Conservation (phyloP, 2,113 vertebrate species). For the Microtus richardsoni region DNA sequence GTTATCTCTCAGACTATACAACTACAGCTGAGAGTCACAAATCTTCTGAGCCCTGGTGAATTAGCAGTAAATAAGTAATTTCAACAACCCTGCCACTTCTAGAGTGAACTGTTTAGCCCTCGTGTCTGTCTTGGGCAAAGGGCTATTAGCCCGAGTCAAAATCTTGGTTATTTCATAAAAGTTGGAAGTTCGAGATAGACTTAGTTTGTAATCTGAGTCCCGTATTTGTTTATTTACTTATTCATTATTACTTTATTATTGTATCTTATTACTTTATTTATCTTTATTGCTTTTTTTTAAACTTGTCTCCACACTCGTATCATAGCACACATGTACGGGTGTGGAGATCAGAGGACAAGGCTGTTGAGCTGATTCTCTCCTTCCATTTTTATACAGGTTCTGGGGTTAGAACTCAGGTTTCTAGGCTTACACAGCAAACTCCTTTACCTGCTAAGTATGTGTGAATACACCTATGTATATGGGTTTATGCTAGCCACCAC, state of each 20-base stretch:
- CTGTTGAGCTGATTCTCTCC: not conserved
- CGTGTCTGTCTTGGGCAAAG: not conserved
- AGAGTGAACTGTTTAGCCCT: not conserved
- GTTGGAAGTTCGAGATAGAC: not conserved
- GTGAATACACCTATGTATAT: not conserved
- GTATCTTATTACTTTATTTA: too few species aligned
- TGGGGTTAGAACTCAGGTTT: not conserved
- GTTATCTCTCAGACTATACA: not conserved
- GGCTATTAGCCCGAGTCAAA: not conserved
- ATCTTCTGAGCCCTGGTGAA: not conserved
- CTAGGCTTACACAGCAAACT: not conserved
- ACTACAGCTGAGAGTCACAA: not conserved
- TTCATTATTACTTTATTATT: too few species aligned
- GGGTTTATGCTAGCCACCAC: not conserved
- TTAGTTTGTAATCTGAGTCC: conserved; percentile 32
- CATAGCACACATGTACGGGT: not conserved
- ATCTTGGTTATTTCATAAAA: conserved; percentile 12
- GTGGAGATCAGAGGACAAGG: not conserved
- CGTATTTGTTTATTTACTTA: conserved; percentile 20
- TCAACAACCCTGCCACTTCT: not conserved
- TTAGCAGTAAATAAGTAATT: not conserved
- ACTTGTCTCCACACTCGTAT: not conserved
- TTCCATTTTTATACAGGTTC: not conserved
- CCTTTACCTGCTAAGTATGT: not conserved
- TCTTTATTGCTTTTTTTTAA: not conserved